Percentiles rank a stretch among this genome's conserved stretches.
phyloP scores from a whole-genome alignment of 2,888 invertebrate species.

The Hymenopus coronatus region DNA sequence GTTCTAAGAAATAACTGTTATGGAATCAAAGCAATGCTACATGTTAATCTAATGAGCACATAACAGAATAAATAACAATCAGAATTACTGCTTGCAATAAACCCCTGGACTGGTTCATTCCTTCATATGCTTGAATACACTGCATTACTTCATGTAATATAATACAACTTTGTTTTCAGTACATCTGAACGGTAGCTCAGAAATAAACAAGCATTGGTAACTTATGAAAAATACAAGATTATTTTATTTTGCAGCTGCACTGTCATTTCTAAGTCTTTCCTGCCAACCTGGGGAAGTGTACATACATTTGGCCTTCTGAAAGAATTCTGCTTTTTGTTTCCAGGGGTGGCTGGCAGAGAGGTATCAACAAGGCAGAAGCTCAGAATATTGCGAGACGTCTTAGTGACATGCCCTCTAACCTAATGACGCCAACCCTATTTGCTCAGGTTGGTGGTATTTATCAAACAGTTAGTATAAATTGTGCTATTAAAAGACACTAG shows the following conservation, averaged over 20 bases:
- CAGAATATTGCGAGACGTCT: slow-evolving; percentile 75
- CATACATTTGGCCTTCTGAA: neutral
- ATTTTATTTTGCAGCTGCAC: neutral
- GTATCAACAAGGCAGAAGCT: slow-evolving; percentile 61
- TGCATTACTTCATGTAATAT: too few relatives aligned
- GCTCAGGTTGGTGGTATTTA: slow-evolving; percentile 51
- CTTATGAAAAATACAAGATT: neutral
- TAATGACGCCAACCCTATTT: slow-evolving; percentile 73
- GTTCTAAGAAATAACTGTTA: too few relatives aligned
- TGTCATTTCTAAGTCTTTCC: too few relatives aligned
- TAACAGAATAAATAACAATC: too few relatives aligned
- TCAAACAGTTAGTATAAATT: too few relatives aligned
- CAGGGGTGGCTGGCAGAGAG: slow-evolving; percentile 57
- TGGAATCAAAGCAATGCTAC: too few relatives aligned
- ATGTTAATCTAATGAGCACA: too few relatives aligned
- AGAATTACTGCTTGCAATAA: too few relatives aligned
- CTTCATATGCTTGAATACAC: too few relatives aligned
- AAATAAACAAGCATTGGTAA: neutral
- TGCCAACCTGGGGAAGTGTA: too few relatives aligned
- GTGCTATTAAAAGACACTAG: neutral
- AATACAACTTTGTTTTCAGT: neutral
- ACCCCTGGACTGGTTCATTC: too few relatives aligned
- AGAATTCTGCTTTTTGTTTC: neutral
- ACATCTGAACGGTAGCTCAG: neutral
- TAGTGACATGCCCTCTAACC: slow-evolving; percentile 74